These are phyloP conservation scores for Pelecanus crispus DNA, from an alignment of 2,113 vertebrate species.

Conservation along the genomic window DNA sequence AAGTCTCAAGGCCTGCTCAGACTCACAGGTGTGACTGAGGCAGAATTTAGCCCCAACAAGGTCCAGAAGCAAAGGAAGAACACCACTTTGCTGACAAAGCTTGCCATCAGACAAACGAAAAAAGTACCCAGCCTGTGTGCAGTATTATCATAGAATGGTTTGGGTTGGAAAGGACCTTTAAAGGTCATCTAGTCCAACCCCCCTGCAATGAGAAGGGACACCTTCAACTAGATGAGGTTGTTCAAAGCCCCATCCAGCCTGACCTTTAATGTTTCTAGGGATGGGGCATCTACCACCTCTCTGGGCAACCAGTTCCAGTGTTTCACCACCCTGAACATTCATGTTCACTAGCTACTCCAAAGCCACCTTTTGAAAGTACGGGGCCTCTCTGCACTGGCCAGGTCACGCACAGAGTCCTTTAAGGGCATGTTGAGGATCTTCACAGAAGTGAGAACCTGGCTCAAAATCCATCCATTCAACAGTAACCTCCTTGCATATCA, in stretches of 20 bases:
- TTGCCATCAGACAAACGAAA: neutral
- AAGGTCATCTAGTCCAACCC: neutral
- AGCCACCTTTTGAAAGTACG: neutral
- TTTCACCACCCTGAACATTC: neutral
- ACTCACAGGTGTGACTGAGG: neutral
- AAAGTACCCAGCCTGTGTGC: neutral
- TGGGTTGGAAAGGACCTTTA: neutral
- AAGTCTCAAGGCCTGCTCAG: neutral
- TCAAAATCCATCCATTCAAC: neutral
- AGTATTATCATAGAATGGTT: neutral
- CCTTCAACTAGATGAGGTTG: neutral
- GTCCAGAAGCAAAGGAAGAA: neutral
- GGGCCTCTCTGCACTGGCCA: neutral
- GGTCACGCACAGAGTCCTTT: neutral
- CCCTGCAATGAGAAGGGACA: neutral
- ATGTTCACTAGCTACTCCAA: neutral
- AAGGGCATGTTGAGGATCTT: neutral
- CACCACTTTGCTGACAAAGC: neutral
- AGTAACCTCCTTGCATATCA: neutral
- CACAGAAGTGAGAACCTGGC: neutral
- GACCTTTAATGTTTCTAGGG: neutral
- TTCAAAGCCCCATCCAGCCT: neutral
- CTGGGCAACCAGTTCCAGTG: neutral
- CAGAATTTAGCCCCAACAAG: neutral
- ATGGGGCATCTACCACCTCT: neutral